Conservation (phyloP, 2,888 invertebrate species). For the Pyrrhia umbra region DNA sequence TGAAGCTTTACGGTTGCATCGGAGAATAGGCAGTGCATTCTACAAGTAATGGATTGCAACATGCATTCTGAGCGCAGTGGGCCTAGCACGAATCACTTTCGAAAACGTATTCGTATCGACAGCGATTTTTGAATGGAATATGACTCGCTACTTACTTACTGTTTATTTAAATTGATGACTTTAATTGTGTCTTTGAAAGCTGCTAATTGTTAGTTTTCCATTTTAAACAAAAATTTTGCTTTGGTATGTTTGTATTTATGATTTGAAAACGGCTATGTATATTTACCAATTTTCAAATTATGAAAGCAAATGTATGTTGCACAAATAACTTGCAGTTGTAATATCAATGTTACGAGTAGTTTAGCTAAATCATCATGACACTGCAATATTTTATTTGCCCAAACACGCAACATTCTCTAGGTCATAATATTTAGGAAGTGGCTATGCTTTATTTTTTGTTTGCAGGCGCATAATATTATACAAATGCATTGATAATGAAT, state of each 20-base stretch:
- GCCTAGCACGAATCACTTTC: no score
- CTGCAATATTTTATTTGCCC: not conserved
- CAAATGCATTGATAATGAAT: conserved; percentile 19
- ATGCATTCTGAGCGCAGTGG: conserved; percentile 12
- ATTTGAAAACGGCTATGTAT: no score
- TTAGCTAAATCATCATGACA: conserved; percentile 8
- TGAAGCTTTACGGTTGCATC: conserved; percentile 18
- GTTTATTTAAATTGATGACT: no score
- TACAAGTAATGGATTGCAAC: conserved; percentile 42
- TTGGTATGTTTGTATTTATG: no score
- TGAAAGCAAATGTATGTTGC: not conserved
- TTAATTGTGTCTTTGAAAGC: no score
- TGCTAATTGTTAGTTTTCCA: no score
- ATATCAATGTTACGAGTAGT: not conserved
- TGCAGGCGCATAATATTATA: not conserved
- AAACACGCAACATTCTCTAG: conserved; percentile 5
- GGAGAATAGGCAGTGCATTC: conserved; percentile 38
- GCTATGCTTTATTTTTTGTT: not conserved
- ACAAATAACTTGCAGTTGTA: not conserved
- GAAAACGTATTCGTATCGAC: no score
- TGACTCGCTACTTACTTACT: no score
- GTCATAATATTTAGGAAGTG: conserved; percentile 26
- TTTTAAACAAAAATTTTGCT: no score
- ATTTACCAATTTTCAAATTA: not conserved
- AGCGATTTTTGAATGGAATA: no score